phyloP scores from a whole-genome alignment of 2,888 invertebrate species.

The Julus scanicus region DNA sequence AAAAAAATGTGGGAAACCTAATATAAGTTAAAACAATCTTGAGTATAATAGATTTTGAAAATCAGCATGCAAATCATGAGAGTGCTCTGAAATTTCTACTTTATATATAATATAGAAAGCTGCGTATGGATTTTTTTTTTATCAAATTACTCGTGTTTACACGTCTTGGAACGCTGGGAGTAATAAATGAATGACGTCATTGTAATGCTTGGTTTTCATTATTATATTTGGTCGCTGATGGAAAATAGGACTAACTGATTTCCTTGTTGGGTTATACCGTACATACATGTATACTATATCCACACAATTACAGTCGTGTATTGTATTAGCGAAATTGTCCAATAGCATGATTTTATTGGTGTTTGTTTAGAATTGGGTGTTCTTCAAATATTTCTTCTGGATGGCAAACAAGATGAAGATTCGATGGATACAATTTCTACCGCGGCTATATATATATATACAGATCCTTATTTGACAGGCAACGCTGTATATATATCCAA shows the following conservation, averaged over 20 bases:
- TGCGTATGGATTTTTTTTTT: background rate
- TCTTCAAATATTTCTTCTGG: constrained; percentile 40
- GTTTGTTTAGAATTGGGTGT: constrained; percentile 44
- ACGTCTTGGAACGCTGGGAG: background rate
- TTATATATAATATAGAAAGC: no score
- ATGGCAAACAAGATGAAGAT: constrained; percentile 35
- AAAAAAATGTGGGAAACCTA: no score
- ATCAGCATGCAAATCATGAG: no score
- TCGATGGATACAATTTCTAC: constrained; percentile 31
- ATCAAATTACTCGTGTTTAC: background rate
- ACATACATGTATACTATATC: background rate
- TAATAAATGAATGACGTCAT: constrained; percentile 23
- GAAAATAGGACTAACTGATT: constrained; percentile 20
- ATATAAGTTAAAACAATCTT: no score
- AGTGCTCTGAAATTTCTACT: no score
- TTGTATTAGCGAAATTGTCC: constrained; percentile 47
- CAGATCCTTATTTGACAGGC: constrained; percentile 30
- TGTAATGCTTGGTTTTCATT: background rate
- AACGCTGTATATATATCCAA: background rate
- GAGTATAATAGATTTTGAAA: no score
- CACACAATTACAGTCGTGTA: constrained; percentile 36
- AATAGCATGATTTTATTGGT: constrained; percentile 43
- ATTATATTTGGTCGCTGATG: background rate
- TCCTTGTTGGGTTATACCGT: background rate
- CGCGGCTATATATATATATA: background rate